Conservation (phyloP, 1,140 invertebrate genomes). For the Calliphora vicina region DNA sequence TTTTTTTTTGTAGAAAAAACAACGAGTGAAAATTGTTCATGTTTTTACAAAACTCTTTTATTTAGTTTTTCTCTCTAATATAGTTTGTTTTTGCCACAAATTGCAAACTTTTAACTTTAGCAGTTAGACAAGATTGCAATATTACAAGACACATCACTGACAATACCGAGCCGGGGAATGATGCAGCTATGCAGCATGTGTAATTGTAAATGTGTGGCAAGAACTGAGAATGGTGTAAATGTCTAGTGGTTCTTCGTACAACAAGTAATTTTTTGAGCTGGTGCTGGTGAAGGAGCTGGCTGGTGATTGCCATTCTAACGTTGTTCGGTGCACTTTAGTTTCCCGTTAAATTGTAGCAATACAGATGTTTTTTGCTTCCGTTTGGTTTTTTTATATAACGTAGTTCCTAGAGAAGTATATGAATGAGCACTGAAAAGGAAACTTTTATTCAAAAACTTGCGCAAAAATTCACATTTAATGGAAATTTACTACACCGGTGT, state of each 20-base stretch:
- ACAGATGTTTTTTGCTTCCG: slow-evolving; percentile 11
- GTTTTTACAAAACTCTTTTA: neutral
- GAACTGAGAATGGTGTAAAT: neutral
- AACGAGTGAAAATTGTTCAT: neutral
- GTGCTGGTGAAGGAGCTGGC: neutral
- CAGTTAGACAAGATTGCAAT: slow-evolving; percentile 57
- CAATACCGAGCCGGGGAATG: neutral
- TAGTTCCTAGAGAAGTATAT: neutral
- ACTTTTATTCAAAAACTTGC: slow-evolving; percentile 63
- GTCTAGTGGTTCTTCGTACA: neutral
- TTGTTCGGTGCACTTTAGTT: neutral
- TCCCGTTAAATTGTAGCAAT: neutral
- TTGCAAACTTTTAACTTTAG: slow-evolving; percentile 50
- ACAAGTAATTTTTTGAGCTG: too few species aligned
- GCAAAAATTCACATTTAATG: slow-evolving; percentile 63
- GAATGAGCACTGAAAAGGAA: slow-evolving; percentile 45
- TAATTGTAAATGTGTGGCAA: neutral
- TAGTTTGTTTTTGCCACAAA: slow-evolving; percentile 38
- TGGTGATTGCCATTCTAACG: neutral
- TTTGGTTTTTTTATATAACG: neutral
- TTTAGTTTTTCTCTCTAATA: neutral
- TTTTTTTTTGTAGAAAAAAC: neutral
- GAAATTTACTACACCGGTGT: slow-evolving; percentile 61
- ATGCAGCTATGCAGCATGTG: neutral
- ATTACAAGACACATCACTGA: slow-evolving; percentile 43